phyloP scores from a whole-genome alignment of 2,888 invertebrate genomes.

The Lapara coniferarum region DNA sequence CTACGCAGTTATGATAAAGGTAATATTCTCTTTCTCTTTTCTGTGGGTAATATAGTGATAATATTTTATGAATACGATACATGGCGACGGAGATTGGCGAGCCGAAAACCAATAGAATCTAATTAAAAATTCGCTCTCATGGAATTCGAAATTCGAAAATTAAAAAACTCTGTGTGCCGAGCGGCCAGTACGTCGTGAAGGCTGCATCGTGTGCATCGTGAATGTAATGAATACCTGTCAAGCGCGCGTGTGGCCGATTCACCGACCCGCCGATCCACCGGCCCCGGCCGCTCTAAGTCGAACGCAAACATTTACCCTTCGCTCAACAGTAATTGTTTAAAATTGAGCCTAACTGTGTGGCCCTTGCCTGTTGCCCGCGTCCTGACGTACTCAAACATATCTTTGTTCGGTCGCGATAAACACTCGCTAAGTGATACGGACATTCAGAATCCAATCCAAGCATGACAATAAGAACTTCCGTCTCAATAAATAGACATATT shows the following conservation, averaged over 20 bases:
- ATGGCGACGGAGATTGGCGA: neutral
- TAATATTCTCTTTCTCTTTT: too few species aligned
- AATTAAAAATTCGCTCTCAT: conserved; percentile 24
- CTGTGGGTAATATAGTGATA: neutral
- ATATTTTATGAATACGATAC: neutral
- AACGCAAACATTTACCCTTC: conserved; percentile 83
- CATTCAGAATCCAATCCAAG: conserved; percentile 25
- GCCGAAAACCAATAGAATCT: neutral
- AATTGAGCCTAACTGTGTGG: conserved; percentile 84
- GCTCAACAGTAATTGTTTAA: conserved; percentile 83
- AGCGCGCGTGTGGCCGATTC: conserved; percentile 81
- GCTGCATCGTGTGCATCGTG: conserved; percentile 70
- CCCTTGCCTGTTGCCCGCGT: conserved; percentile 71
- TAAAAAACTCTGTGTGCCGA: conserved; percentile 35
- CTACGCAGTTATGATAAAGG: too few species aligned
- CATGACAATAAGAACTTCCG: conserved; percentile 38
- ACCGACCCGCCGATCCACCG: conserved; percentile 36
- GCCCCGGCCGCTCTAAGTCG: conserved; percentile 68
- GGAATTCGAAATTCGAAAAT: conserved; percentile 39
- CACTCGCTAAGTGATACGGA: conserved; percentile 57
- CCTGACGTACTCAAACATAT: conserved; percentile 59
- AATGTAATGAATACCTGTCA: conserved; percentile 82
- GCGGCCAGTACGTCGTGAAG: conserved; percentile 48
- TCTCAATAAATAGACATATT: conserved; percentile 56
- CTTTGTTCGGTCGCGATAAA: conserved; percentile 69